These are phyloP conservation scores for Epinephelus cyanopodus DNA, from an alignment of 2,113 vertebrate genomes.

Conservation along the genomic window DNA sequence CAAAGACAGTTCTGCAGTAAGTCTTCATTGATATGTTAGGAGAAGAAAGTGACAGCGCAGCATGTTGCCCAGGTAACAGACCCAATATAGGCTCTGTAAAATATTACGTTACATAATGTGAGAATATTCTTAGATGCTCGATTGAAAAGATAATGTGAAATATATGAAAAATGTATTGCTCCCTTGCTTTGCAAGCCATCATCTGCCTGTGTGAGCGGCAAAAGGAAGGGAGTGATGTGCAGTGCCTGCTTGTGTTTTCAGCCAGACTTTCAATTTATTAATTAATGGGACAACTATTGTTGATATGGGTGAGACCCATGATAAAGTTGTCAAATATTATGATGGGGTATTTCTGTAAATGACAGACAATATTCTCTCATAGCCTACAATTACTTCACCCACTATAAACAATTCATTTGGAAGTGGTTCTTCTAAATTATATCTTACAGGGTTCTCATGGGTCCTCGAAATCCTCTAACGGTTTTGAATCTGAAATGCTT, in stretches of 20 bases:
- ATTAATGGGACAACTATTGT: neutral
- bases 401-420: neutral
- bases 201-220: constrained; percentile 2
- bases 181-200: neutral
- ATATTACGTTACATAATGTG: constrained; percentile 19
- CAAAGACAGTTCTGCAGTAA: constrained; percentile 31
- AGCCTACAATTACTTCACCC: neutral
- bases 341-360: neutral
- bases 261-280: neutral
- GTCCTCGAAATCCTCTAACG: too few relatives aligned
- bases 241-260: neutral
- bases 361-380: neutral
- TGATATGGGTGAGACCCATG: neutral
- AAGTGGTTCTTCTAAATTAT: neutral
- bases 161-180: neutral
- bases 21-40: constrained; percentile 24
- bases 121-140: constrained; percentile 22
- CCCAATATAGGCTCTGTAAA: constrained; percentile 8
- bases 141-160: constrained; percentile 8
- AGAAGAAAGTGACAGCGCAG: constrained; percentile 31
- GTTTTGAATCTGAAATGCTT: too few relatives aligned
- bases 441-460: too few relatives aligned
- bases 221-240: neutral
- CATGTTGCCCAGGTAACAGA: constrained; percentile 23
- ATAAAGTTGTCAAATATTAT: neutral